Evolutionary conservation across 2,113 vertebrate species (phyloP).

Genomic region (Struthio camelus): DNA sequence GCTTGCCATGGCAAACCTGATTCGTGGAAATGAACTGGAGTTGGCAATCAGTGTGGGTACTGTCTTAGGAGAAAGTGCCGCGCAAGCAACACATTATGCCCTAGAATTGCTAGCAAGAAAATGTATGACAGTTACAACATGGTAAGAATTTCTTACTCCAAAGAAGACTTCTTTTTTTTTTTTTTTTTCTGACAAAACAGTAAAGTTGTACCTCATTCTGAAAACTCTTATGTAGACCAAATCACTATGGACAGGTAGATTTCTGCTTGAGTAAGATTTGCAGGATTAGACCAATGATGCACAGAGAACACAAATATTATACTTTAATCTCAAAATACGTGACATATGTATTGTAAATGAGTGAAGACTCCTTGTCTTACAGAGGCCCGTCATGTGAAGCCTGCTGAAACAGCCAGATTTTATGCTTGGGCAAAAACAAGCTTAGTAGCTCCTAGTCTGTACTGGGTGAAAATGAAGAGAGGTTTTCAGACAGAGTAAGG

Average conservation of each 20-base stretch:
- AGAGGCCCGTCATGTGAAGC: not conserved
- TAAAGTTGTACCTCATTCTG: not conserved
- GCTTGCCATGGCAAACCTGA: constrained; percentile 91
- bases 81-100: constrained; percentile 86
- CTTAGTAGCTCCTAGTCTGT: not conserved
- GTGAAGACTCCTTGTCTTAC: not conserved
- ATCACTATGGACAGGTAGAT: not conserved
- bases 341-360: not conserved
- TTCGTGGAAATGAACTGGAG: constrained; percentile 96
- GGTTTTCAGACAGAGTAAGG: not conserved
- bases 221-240: not conserved
- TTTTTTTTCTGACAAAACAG: not conserved
- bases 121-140: constrained; percentile 88
- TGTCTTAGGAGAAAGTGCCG: constrained; percentile 86
- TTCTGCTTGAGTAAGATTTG: not conserved
- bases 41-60: constrained; percentile 89
- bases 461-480: not conserved
- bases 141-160: constrained; percentile 77
- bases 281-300: not conserved
- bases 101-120: constrained; percentile 93
- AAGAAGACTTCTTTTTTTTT: not conserved
- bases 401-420: not conserved
- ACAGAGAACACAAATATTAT: not conserved
- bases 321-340: not conserved
- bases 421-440: not conserved